A percentile compares a stretch with the other conserved stretches of the same genome.
Conservation (phyloP, 2,797 vertebrate genomes). For the Phataginus tricuspis region DNA sequence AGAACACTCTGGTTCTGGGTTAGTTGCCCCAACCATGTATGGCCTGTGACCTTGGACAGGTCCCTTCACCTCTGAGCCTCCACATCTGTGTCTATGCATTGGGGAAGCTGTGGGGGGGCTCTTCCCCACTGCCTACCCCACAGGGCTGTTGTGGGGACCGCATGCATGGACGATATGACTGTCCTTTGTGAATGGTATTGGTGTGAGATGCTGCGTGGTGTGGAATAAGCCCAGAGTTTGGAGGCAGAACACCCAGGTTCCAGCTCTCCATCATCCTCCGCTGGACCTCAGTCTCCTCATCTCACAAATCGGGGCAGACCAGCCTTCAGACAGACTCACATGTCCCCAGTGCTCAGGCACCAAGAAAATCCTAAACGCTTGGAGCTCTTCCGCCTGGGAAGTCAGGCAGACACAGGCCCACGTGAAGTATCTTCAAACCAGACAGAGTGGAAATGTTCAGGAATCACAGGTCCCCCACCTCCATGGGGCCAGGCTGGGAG, state of each 20-base stretch:
- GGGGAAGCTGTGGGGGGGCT: not conserved
- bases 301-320: not conserved
- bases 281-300: not conserved
- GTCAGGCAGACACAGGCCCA: not conserved
- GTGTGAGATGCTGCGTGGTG: not conserved
- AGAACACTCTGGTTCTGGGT: not conserved
- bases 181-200: not conserved
- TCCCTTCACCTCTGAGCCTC: not conserved
- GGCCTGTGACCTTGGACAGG: not conserved
- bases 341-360: not conserved
- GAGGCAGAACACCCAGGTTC: not conserved
- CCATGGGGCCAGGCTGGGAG: not conserved
- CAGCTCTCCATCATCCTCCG: not conserved
- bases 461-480: rapidly evolving
- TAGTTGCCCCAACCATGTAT: not conserved
- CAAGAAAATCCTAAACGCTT: not conserved
- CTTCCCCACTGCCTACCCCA: not conserved
- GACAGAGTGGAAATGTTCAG: not conserved
- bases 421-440: not conserved
- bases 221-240: not conserved
- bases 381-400: not conserved
- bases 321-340: not conserved
- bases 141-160: not conserved
- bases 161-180: not conserved
- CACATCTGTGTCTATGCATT: rapidly evolving